Evolutionary conservation across 2,797 vertebrate species (phyloP).

Genomic region (Enoplosus armatus): DNA sequence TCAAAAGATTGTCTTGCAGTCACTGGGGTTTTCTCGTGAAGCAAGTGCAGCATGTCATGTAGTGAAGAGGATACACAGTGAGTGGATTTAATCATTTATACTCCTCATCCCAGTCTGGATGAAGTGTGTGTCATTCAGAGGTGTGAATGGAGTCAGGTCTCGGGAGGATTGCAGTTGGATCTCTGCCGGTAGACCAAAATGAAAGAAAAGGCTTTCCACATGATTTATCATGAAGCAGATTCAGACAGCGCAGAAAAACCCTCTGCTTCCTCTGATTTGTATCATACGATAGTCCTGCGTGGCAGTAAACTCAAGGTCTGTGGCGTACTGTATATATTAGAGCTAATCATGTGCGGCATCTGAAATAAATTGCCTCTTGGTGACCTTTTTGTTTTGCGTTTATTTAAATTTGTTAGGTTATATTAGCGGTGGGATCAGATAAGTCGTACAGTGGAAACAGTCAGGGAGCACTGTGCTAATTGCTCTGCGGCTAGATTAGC

Average conservation of each 20-base stretch:
- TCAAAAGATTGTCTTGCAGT: conserved; percentile 58
- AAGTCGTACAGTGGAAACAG: conserved; percentile 49
- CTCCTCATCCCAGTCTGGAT: conserved; percentile 50
- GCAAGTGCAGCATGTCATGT: conserved; percentile 47
- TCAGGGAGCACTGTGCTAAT: conserved; percentile 67
- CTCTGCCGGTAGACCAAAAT: conserved; percentile 43
- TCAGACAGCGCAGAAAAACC: conserved; percentile 23
- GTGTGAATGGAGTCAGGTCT: conserved; percentile 71
- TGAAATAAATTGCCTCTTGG: conserved; percentile 46
- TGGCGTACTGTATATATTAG: conserved; percentile 27
- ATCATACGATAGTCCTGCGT: neutral
- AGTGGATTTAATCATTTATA: conserved; percentile 71
- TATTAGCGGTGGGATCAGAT: conserved; percentile 57
- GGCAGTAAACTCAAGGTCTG: conserved; percentile 21
- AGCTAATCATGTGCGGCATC: conserved; percentile 43
- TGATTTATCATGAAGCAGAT: conserved; percentile 44
- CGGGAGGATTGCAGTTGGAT: conserved; percentile 53
- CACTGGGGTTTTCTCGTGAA: conserved; percentile 45
- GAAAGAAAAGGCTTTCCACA: conserved; percentile 49
- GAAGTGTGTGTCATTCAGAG: conserved; percentile 67
- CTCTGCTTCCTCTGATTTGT: conserved; percentile 42
- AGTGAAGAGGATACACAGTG: conserved; percentile 44
- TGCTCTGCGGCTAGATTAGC: conserved; percentile 71
- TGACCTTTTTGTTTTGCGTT: conserved; percentile 62
- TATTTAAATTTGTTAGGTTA: conserved; percentile 44